Percentiles rank a stretch among this genome's conserved stretches.
Evolutionary conservation across 2,113 vertebrate species (phyloP).

Genomic region (Silurus asotus): DNA sequence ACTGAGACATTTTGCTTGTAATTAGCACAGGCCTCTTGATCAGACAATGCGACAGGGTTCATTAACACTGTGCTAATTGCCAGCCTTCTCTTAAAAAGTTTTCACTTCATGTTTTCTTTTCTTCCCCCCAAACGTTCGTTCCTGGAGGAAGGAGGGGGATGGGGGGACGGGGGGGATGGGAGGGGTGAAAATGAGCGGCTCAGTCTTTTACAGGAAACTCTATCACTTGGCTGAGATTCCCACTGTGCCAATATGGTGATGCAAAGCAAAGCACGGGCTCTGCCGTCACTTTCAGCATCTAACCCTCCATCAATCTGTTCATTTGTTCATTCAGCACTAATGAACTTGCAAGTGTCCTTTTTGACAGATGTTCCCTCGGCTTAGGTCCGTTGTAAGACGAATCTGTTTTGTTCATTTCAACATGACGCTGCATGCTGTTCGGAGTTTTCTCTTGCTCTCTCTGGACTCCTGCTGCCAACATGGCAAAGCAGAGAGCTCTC

Average conservation of each 20-base stretch:
- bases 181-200: conserved; percentile 48
- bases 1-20: conserved; percentile 73
- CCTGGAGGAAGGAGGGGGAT: conserved; percentile 48
- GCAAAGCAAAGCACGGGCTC: conserved; percentile 35
- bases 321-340: conserved; percentile 40
- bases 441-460: neutral
- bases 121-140: conserved; percentile 55
- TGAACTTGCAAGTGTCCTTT: conserved; percentile 23
- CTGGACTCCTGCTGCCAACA: conserved; percentile 1
- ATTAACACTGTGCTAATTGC: conserved; percentile 77
- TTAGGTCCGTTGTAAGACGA: conserved; percentile 18
- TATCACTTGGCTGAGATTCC: conserved; percentile 43
- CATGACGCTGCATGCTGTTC: neutral
- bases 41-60: conserved; percentile 79
- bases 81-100: conserved; percentile 59
- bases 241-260: conserved; percentile 47
- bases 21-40: conserved; percentile 79
- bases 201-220: conserved; percentile 49
- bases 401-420: neutral
- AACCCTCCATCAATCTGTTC: conserved; percentile 45
- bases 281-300: conserved; percentile 26
- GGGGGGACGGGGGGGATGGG: no score
- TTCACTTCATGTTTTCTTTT: conserved; percentile 54
- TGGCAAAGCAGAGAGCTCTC: conserved; percentile 5
- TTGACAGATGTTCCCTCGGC: conserved; percentile 26